Base-by-base conservation (phyloP, 53 echinoderm and acorn worm genomes). In the Mesocentrotus franciscanus region DNA sequence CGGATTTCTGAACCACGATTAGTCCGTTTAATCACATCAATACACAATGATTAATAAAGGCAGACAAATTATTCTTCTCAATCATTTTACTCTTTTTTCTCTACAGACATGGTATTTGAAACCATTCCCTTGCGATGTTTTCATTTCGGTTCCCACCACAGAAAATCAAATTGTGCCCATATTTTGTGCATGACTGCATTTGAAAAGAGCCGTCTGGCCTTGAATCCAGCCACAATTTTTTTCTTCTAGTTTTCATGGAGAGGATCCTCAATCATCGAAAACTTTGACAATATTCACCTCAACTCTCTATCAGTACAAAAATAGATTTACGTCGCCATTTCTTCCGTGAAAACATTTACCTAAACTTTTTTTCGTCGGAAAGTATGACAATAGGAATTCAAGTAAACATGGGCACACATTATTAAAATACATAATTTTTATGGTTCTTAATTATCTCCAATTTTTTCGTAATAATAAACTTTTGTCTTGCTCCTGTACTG, bases 1-100 rank as follows among this genome's bases (percentile, higher is more conserved):
- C 18, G 81, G 29, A 39, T 42, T 81, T 36, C 81, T 81, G 81
- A 81, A 42, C 42, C 42, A 81, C 81, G 81, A 36, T 81, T 81
- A 81, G 36, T 81, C 81, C 17, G 81, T 81, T 81, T 8, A 81
- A 36, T 36, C 74, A 30, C 74, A 32, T 29, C 74, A 20, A 42
- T 81, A 81, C 20, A 42, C 36, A 16, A 18, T 39, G 36, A 81
- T 81, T 22, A 81, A 81, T 81, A 39, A 16, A 81, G 42, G 17
- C 81, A 81, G 33, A 22, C 34, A 17, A 18, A 81, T 81, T 17
- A 6, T 4, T 16, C 3, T 35, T 17, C 20, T 8, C 81, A 33
- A 33, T 78, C 13, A 35, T 20, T 20, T 5, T 49, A 49, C 15
- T 36, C 36, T 39, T 42, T 78, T 11, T 20, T 39, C 33, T 36